Conservation (phyloP, 1,140 invertebrate species). For the Macrotrachela quadricornifera region DNA sequence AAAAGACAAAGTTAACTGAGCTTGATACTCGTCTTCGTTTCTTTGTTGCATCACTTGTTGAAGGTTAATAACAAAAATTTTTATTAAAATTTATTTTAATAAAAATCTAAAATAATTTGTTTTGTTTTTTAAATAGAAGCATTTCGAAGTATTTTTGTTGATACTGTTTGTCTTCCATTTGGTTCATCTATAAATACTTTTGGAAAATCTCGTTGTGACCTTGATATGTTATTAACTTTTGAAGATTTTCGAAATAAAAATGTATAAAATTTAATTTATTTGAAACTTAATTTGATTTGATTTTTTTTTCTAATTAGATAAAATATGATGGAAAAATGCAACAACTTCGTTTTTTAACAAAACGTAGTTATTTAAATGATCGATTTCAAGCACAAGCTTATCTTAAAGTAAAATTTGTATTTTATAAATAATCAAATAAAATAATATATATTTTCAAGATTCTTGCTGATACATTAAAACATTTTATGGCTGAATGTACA, state of each 20-base stretch:
- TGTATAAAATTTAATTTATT: too few relatives aligned
- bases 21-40: too few relatives aligned
- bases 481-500: neutral
- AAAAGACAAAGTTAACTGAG: too few relatives aligned
- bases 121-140: too few relatives aligned
- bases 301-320: neutral
- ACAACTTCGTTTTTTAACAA: neutral
- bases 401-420: neutral
- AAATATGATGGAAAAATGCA: neutral
- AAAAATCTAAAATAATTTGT: too few relatives aligned
- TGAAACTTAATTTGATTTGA: neutral
- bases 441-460: too few relatives aligned
- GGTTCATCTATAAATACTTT: neutral
- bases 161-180: neutral
- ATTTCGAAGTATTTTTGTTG: too few relatives aligned
- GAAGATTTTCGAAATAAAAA: neutral
- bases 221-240: neutral
- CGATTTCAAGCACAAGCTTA: neutral
- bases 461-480: neutral
- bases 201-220: neutral
- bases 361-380: neutral
- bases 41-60: too few relatives aligned
- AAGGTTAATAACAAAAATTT: too few relatives aligned
- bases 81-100: too few relatives aligned
- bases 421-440: too few relatives aligned